A percentile compares a stretch with the other conserved stretches of the same genome.
Evolutionary conservation across 53 echinoderm and acorn worm species (phyloP).

Genomic region (Crossaster papposus): DNA sequence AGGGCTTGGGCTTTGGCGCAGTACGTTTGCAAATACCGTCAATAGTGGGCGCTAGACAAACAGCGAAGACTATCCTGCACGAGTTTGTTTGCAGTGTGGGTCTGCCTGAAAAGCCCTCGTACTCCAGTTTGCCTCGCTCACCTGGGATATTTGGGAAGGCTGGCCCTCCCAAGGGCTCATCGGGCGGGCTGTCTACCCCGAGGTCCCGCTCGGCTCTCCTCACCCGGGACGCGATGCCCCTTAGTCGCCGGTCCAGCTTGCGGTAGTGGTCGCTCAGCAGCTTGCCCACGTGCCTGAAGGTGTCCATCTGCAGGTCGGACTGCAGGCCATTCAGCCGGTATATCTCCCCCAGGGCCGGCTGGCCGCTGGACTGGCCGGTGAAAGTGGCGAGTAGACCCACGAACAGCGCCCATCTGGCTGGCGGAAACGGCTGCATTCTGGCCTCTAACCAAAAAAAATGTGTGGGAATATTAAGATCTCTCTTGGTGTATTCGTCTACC

Average conservation of each 20-base stretch:
- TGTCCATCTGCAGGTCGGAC: slow-evolving; percentile 53
- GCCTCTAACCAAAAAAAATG: background rate
- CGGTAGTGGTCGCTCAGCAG: slow-evolving; percentile 19
- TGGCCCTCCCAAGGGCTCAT: background rate
- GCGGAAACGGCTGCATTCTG: slow-evolving; percentile 5
- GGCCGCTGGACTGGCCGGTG: slow-evolving; percentile 16
- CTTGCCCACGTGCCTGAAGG: slow-evolving; percentile 42
- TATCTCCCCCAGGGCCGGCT: slow-evolving; percentile 45
- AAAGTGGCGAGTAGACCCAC: slow-evolving; percentile 21
- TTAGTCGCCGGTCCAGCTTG: slow-evolving; percentile 17
- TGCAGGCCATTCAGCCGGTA: slow-evolving; percentile 51
- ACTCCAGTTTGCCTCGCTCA: background rate
- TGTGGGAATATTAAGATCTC: background rate
- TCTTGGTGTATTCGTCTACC: background rate
- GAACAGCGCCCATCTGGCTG: background rate
- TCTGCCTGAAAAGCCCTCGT: background rate
- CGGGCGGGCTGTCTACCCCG: slow-evolving; percentile 41
- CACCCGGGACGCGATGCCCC: slow-evolving; percentile 5
- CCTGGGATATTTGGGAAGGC: slow-evolving; percentile 43
- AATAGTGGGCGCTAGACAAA: too few species aligned
- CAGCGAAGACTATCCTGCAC: too few species aligned
- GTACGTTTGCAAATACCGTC: too few species aligned
- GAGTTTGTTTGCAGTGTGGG: too few species aligned
- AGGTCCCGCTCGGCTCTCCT: slow-evolving; percentile 15
- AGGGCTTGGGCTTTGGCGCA: too few species aligned